phyloP scores from a whole-genome alignment of 92 coral and sea anemone genomes.

The Parazoanthus atlanticus region DNA sequence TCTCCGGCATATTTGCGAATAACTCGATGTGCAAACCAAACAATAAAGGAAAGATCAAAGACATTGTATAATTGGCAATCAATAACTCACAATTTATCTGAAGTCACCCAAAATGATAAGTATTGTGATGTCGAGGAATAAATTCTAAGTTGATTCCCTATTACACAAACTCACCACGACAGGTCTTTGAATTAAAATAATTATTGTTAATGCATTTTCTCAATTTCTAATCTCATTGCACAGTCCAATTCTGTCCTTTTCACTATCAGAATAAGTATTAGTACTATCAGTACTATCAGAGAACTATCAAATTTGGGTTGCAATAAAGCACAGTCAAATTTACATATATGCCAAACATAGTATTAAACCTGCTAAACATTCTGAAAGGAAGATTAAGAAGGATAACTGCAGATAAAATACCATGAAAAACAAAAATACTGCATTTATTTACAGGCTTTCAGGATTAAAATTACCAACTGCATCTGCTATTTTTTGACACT shows the following conservation, averaged over 20 bases:
- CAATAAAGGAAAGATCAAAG: not conserved
- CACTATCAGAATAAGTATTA: no score
- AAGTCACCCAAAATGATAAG: not conserved
- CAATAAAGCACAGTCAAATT: not conserved
- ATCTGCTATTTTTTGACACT: slow-evolving; percentile 9
- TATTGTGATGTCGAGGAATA: not conserved
- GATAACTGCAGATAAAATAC: no score
- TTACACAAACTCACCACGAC: no score
- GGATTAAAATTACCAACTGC: not conserved
- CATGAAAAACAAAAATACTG: not conserved
- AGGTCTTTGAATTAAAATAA: no score
- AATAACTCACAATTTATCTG: not conserved
- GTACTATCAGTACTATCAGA: not conserved
- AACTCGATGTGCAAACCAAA: not conserved
- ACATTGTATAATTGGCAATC: not conserved
- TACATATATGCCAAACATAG: not conserved
- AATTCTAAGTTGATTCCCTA: no score
- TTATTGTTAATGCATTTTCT: no score
- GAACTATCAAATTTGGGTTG: not conserved
- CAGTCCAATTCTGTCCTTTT: no score
- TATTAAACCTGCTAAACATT: not conserved
- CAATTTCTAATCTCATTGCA: no score
- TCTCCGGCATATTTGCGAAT: not conserved
- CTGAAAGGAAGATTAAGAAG: not conserved
- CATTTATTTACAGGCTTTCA: not conserved